A percentile compares a stretch with the other conserved stretches of the same genome.
Evolutionary conservation across 2,888 invertebrate genomes (phyloP).

Genomic region (Bellardia bayeri): DNA sequence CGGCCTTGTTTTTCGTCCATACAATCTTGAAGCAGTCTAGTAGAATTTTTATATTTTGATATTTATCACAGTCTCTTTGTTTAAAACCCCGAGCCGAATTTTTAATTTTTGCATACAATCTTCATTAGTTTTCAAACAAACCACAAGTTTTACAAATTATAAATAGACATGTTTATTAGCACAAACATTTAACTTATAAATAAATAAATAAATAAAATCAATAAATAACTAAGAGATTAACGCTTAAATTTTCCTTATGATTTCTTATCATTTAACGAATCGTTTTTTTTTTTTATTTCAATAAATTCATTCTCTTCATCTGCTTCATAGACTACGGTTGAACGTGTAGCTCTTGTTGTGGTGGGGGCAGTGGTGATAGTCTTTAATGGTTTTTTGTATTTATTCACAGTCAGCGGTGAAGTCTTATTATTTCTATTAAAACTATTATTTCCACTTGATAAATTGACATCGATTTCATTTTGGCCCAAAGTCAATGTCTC

Average conservation of each 20-base stretch:
- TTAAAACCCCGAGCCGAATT: too few relatives aligned
- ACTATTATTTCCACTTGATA: neutral
- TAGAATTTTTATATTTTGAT: too few relatives aligned
- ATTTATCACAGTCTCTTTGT: too few relatives aligned
- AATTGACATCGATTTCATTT: conserved; percentile 65
- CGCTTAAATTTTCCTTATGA: neutral
- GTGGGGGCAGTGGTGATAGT: neutral
- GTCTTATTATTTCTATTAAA: conserved; percentile 10
- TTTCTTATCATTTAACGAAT: neutral
- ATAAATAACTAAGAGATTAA: neutral
- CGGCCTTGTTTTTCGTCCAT: too few relatives aligned
- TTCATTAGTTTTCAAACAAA: neutral
- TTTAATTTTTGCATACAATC: too few relatives aligned
- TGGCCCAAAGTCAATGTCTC: conserved; percentile 42
- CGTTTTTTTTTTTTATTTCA: conserved; percentile 50
- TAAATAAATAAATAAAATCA: neutral
- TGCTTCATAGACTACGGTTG: neutral
- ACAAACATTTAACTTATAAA: neutral
- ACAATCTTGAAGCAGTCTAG: too few relatives aligned
- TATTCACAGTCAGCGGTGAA: neutral
- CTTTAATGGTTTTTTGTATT: neutral
- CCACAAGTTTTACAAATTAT: neutral
- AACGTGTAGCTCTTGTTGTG: neutral
- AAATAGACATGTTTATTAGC: neutral
- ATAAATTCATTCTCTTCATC: conserved; percentile 66